These are phyloP conservation scores for Acrossocheilus wenchowensis DNA, from an alignment of 2,797 vertebrate species.

Conservation along the genomic window DNA sequence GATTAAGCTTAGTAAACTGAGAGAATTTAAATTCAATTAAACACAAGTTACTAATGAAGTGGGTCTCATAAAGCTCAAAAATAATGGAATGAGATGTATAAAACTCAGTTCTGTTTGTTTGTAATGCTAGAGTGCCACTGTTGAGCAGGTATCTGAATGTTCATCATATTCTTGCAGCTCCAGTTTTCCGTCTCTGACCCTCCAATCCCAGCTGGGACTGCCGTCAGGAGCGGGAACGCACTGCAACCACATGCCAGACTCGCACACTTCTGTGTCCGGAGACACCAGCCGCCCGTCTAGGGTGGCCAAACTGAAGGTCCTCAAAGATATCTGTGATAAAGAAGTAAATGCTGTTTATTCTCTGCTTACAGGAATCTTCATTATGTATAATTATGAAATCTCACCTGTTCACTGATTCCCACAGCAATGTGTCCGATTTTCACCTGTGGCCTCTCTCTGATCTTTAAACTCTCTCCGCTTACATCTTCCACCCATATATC, in stretches of 20 bases:
- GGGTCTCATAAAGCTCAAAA: not conserved
- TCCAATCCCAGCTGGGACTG: conserved; percentile 87
- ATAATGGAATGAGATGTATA: not conserved
- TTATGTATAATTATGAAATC: conserved; percentile 40
- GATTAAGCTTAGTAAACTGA: not conserved
- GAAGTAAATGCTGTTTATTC: not conserved
- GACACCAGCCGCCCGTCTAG: conserved; percentile 85
- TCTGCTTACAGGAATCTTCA: not conserved
- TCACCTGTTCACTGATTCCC: conserved; percentile 93
- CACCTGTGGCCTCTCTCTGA: conserved; percentile 87
- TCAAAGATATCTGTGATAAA: conserved; percentile 79
- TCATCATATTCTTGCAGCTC: conserved; percentile 74
- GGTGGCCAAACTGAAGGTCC: conserved; percentile 90
- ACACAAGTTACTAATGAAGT: not conserved
- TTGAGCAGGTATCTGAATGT: conserved; percentile 55
- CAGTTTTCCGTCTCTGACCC: conserved; percentile 86
- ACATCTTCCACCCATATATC: conserved; percentile 92
- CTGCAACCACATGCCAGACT: conserved; percentile 86
- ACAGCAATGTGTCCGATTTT: conserved; percentile 92
- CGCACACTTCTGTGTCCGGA: conserved; percentile 84
- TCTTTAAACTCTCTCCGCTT: conserved; percentile 88
- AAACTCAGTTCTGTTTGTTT: conserved; percentile 38
- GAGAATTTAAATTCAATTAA: not conserved
- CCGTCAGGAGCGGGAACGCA: conserved; percentile 87
- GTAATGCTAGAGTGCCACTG: conserved; percentile 31